Evolutionary conservation across 2,113 vertebrate genomes (phyloP), one percentile per base, ranked within the genome.

Genomic region (Cacatua alba): DNA sequence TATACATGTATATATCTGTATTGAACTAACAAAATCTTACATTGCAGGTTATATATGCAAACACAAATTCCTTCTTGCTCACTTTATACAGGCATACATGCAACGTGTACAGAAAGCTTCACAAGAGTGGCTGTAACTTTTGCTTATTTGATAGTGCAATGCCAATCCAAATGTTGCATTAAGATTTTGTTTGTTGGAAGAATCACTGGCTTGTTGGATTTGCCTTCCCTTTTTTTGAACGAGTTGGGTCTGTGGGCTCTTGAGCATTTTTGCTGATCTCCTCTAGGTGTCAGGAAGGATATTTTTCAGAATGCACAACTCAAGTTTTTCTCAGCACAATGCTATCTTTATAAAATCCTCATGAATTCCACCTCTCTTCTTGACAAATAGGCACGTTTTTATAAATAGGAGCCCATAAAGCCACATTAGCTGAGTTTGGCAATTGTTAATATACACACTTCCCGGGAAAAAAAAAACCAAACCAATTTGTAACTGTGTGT

Each of bases 221-320:
- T 84, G 43, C 53, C 46, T 77, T 68, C 29, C 15, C 14, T 71
- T 82, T 71, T 23, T 31, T 68, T 69, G 18, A 21, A 62, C 0
- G 9, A 64, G n/a, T 25, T 64, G 11, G 21, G 13, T 35, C 53
- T 51, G 46, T 43, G 64, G 20, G 8, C 4, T 18, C 57, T 81
- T 60, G 3, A 52, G 83, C 65, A 28, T 35, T 89, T 94, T 79
- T 78, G 17, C 46, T 55, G 29, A 81, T 49, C 1, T 1, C 92
- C 91, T 94, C 72, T 94, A 96, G 95, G 90, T 95, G 94, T 95
- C 95, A 94, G 96, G 65, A 87, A 81, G 69, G 51, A 17, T 87
- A 53, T 96, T 89, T 95, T 71, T 64, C 31, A 75, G 46, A 86
- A 63, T 7, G 21, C 6, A 10, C 37, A 88, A 69, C 26, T 71